A percentile compares a stretch with the other conserved stretches of the same genome.
Evolutionary conservation across 2,888 invertebrate genomes (phyloP).

Genomic region (Stenolophus ochropezus): DNA sequence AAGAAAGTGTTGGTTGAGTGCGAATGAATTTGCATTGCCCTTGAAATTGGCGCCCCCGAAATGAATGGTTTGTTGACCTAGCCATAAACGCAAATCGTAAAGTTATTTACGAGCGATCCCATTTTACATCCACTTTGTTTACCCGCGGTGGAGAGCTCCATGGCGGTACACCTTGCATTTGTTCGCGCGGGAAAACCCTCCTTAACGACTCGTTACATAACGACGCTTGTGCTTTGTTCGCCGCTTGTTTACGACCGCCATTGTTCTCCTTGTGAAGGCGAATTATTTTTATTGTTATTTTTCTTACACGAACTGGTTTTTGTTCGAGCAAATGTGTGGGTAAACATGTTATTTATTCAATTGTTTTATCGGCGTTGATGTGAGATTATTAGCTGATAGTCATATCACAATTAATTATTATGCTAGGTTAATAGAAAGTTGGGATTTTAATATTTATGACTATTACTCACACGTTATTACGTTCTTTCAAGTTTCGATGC

Average conservation of each 20-base stretch:
- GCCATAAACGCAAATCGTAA: not conserved
- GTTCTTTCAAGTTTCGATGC: too few species aligned
- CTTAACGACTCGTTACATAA: slow-evolving; percentile 26
- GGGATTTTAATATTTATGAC: too few species aligned
- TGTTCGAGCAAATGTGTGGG: slow-evolving; percentile 27
- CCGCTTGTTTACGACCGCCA: slow-evolving; percentile 12
- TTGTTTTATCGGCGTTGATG: slow-evolving; percentile 25
- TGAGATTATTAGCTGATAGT: not conserved
- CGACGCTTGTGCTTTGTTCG: slow-evolving; percentile 17
- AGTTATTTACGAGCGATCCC: slow-evolving; percentile 9
- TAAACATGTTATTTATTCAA: slow-evolving; percentile 23
- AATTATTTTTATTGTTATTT: slow-evolving; percentile 34
- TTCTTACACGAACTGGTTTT: slow-evolving; percentile 26
- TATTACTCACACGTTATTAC: too few species aligned
- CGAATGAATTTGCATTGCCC: too few species aligned
- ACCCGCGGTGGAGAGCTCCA: not conserved
- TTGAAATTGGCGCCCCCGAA: not conserved
- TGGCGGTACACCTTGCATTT: slow-evolving; percentile 22
- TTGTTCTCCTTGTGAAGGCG: slow-evolving; percentile 30
- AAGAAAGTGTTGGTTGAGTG: too few species aligned
- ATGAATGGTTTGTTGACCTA: slow-evolving; percentile 12
- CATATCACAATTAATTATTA: not conserved
- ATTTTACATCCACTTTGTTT: slow-evolving; percentile 10
- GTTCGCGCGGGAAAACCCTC: slow-evolving; percentile 17
- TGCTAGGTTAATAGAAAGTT: not conserved